These are phyloP conservation scores for Oryzias melastigma DNA, from an alignment of 2,113 vertebrate genomes.

Conservation along the genomic window DNA sequence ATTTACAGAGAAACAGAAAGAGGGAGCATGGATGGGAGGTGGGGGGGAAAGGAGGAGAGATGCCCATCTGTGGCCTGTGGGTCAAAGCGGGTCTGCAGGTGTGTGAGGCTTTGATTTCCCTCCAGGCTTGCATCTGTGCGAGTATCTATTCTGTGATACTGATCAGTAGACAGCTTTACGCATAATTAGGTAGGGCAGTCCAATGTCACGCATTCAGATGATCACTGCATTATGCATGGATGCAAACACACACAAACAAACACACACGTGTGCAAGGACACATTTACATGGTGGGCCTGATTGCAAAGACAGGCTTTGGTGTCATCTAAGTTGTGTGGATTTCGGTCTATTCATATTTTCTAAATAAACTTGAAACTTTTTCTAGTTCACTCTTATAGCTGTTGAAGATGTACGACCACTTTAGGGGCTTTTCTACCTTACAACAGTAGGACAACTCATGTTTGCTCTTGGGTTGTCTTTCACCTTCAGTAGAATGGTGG, in stretches of 20 bases:
- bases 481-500: no score
- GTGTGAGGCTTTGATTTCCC: conserved; percentile 69
- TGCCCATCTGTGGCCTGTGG: conserved; percentile 64
- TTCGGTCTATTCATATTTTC: no score
- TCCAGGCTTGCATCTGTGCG: conserved; percentile 54
- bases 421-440: no score
- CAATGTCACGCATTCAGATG: conserved; percentile 54
- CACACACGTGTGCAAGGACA: conserved; percentile 8
- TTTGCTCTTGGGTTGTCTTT: no score
- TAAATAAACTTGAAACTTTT: no score
- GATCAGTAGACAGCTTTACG: conserved; percentile 63
- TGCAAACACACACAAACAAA: conserved; percentile 12
- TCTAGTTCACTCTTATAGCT: no score
- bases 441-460: no score
- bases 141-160: conserved; percentile 50
- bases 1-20: conserved; percentile 10
- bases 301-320: not conserved
- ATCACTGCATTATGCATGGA: conserved; percentile 58
- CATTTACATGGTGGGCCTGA: not conserved
- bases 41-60: conserved; percentile 41
- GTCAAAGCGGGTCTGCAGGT: conserved; percentile 69
- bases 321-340: no score
- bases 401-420: no score
- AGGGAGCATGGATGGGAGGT: conserved; percentile 14
- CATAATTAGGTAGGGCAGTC: conserved; percentile 63